Base-by-base conservation (phyloP, 2,888 invertebrate genomes). In the Allolobophora icterica region DNA sequence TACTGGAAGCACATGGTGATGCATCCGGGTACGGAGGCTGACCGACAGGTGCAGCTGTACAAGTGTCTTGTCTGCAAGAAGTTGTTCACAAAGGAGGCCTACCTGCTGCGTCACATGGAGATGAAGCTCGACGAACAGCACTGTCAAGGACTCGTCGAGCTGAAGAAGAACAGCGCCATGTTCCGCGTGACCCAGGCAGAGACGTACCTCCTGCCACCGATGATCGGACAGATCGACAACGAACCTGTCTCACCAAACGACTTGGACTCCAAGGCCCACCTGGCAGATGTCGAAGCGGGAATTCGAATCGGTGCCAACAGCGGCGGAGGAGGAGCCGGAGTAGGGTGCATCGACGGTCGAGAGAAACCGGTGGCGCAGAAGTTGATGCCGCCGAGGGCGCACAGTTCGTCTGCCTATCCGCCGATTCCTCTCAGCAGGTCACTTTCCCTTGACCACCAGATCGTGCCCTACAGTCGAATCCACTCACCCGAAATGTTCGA, bases 41-140 rank as follows among this genome's bases (percentile, higher is more conserved):
- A 89, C 35, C 42, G 92, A 91, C 89, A 71, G 87, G 89, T 91
- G 3, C 89, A 91, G 90, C 91, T 93, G 71, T 91, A 90, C 71
- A 90, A 89, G 21, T 93, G 93, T 89, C 87, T 89, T 11, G 93
- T 93, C 30, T 93, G 93, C 91, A 91, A 91, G 90, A 93, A 93
- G 91, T 89, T 93, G 90, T 93, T 93, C 91, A 92, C 93, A 4
- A 93, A 93, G 91, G 92, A 93, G 90, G 91, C 92, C 33, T 93
- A 92, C 92, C 91, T 93, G 90, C 90, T 92, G 90, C 92, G 93
- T 30, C 93, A 93, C 91, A 91, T 92, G 91, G 93, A 92, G 91
- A 93, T 93, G 92, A 93, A 92, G 71, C 91, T 92, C 21, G 93
- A 93, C 91, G 91, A 90, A 33, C 91, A 91, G 35, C 93, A 93